Base-by-base conservation (phyloP, 2,113 vertebrate genomes). In the Triplophysa tibetana region DNA sequence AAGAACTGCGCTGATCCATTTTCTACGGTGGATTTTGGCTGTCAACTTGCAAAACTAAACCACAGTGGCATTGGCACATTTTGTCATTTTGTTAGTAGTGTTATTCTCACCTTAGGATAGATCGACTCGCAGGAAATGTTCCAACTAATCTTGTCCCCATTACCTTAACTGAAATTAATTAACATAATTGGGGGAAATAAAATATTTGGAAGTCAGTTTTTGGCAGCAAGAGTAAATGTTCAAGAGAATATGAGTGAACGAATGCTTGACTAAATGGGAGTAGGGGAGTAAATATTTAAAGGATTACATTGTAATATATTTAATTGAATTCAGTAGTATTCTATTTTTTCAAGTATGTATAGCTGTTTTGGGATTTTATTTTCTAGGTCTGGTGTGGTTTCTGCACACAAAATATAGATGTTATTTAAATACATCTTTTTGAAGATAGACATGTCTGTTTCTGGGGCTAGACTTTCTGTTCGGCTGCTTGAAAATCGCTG, bases 1-100 rank as follows among this genome's bases (percentile, higher is more conserved):
- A 48, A 50, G 43, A 69, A 69, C 66, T 69, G 43, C 0, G 54
- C 14, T 60, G 8, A 73, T 73, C n/a, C 23, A 6, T 73, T 73
- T 73, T 58, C 29, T 21, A 38, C 3, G 29, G 70, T 41, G 8
- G 29, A 58, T 58, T 72, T 58, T 4, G 52, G 11, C 29, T 72
- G 12, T 72, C 12, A 19, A 26, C 3, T 21, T 21, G 70, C 69
- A 58, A n/a, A 72, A 41, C 26, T 58, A 41, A 7, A 26, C 29
- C 19, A 8, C 0, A 13, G 29, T 38, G 54, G 29, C 33, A 60
- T 14, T 60, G 70, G 58, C 70, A 24, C n/a, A 56, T 33, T 43
- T 43, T 41, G 52, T 41, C 41, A 60, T 60, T 73, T 58, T 41
- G 19, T n/a, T 45, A 12, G 4, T 45, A 26, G 43, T 69, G 67